Evolutionary conservation across 2,797 vertebrate genomes (phyloP).

Genomic region (Pitangus sulphuratus): DNA sequence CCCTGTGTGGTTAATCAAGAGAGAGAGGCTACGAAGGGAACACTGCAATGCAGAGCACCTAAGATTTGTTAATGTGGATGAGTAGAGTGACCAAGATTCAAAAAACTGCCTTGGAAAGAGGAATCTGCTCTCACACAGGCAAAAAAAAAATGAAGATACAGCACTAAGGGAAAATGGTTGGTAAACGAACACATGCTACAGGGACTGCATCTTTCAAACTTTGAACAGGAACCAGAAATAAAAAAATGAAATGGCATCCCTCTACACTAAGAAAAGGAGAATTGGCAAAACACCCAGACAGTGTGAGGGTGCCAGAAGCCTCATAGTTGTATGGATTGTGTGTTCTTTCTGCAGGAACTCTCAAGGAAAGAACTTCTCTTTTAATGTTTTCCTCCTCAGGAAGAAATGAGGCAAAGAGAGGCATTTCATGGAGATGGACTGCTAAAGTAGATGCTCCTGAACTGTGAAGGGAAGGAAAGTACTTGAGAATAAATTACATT

Average conservation of each 20-base stretch:
- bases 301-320: background rate
- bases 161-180: background rate
- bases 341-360: background rate
- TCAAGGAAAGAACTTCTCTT: background rate
- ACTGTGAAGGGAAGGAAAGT: background rate
- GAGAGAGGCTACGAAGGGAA: background rate
- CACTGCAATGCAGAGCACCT: background rate
- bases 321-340: background rate
- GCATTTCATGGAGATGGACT: background rate
- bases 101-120: background rate
- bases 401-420: background rate
- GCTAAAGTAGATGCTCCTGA: background rate
- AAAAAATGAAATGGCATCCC: background rate
- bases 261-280: background rate
- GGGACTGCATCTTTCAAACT: background rate
- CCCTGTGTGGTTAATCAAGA: background rate
- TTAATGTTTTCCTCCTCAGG: background rate
- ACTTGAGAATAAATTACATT: background rate
- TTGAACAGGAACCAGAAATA: background rate
- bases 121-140: background rate
- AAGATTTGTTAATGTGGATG: background rate
- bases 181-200: background rate
- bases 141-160: background rate
- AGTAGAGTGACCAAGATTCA: background rate
- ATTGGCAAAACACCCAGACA: background rate